Base-by-base conservation (phyloP, 2,113 vertebrate species). In the Gopherus evgoodei region DNA sequence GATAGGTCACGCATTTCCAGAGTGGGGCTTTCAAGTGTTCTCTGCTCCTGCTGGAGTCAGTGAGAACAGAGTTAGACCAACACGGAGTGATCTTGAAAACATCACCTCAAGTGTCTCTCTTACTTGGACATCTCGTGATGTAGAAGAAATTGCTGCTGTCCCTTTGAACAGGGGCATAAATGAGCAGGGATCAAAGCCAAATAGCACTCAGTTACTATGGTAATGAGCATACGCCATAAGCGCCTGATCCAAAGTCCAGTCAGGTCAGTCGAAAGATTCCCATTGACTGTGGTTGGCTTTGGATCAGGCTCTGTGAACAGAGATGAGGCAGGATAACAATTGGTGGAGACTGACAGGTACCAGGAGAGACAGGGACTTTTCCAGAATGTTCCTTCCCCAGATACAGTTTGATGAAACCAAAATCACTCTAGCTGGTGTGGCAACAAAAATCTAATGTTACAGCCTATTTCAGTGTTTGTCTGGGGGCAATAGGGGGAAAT, bases 1-100 rank as follows among this genome's bases (percentile, higher is more conserved):
- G 25, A 44, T 14, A n/a, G 35, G 0, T 6, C 35, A 7, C 3
- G 0, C 3, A 0, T 35, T 42, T 72, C 0, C 12, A 38, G 8
- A 62, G 14, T 11, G 38, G 57, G 5, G 50, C 31, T 91, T 12
- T 83, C 85, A 25, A 62, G 78, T 31, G 50, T 65, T 53, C 52
- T 72, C 84, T 57, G 21, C 38, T 85, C 44, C 65, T 75, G 53
- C 53, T 65, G 75, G 24, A 25, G 16, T 69, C 62, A 21, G 65
- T 21, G n/a, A 72, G 35, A 72, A 21, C 35, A 38, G 65, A 72
- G n/a, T 38, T 38, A 21, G 17, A 69, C 19, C n/a, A 72, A 38
- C n/a, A 38, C 10, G 4, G 65, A 22, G n/a, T n/a, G 35, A 35
- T 8, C 62, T 35, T 69, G 35, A 69, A 69, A 69, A n/a, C 9